Base-by-base conservation (phyloP, 2,888 invertebrate species). In the Zeuzera pyrina region DNA sequence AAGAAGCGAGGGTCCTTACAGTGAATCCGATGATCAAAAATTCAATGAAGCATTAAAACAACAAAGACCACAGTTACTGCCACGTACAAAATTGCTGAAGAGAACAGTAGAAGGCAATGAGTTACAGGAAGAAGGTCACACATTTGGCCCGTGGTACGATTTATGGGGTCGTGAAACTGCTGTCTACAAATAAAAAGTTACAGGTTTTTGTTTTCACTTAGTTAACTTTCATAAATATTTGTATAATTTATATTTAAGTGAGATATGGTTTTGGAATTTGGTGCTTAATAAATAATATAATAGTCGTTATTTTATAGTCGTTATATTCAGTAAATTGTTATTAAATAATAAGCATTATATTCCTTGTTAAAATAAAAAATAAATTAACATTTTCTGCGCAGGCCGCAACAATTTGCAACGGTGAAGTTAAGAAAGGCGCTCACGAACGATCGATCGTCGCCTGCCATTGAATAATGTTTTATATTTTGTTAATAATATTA, bases 141-240 rank as follows among this genome's bases (percentile, higher is more conserved):
- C 89, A 45, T 94, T 92, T 61, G 94, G 94, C 1, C 93, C 94
- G 0, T 94, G 94, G 94, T 94, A 93, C 58, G 94, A 94, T 71
- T 85, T 94, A 40, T 94, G 94, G 94, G 93, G 90, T 15, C 85
- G 88, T 35, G 91, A 92, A 67, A 85, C 88, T 24, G 88, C 89
- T 15, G 87, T 89, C 49, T 84, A 84, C 62, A 86, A 86, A 55
- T 87, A 84, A 55, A 41, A 38, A 35, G 12, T 42, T 39, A 35
- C 41, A 36, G 61, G 62, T 63, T 66, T 56, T 59, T 10, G 27
- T 26, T 23, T 16, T 28, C 12, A 23, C 16, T 31, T 31, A 32
- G 26, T 30, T n/a, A n/a, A n/a, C n/a, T 31, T 31, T 33, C 15
- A 26, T 32, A 33, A 31, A 31, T 35, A 26, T 39, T 31, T 24